Evolutionary conservation across 2,797 vertebrate species (phyloP).

Genomic region (Botia almorhae): DNA sequence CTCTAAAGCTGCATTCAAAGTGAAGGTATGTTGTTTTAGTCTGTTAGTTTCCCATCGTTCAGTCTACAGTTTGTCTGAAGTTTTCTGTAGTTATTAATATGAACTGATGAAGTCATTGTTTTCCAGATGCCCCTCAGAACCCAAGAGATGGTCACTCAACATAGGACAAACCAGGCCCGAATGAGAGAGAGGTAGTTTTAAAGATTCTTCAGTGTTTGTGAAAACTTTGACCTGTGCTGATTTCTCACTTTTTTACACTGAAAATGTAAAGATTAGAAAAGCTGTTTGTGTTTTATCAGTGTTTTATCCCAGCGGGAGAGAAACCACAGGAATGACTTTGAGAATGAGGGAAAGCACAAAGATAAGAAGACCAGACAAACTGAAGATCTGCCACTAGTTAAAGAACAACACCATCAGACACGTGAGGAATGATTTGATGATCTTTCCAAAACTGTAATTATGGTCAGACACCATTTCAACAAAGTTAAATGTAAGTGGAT

Average conservation of each 20-base stretch:
- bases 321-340: slow-evolving; percentile 38
- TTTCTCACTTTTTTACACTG: neutral
- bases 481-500: slow-evolving; percentile 6
- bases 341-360: slow-evolving; percentile 41
- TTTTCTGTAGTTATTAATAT: neutral
- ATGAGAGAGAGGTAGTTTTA: slow-evolving; percentile 30
- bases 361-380: slow-evolving; percentile 24
- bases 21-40: neutral
- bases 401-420: slow-evolving; percentile 39
- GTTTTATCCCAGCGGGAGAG: slow-evolving; percentile 36
- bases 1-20: too few species aligned
- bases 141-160: slow-evolving; percentile 14
- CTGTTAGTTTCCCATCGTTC: neutral
- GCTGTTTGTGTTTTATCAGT: neutral
- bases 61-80: neutral
- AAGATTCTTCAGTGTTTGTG: neutral
- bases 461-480: neutral
- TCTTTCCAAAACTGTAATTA: neutral
- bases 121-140: slow-evolving; percentile 20
- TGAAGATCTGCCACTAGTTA: slow-evolving; percentile 41
- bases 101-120: neutral
- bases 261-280: too few species aligned
- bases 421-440: slow-evolving; percentile 40
- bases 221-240: neutral
- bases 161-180: slow-evolving; percentile 4